Conservation (phyloP, 2,888 invertebrate species). For the Nomada fucata region DNA sequence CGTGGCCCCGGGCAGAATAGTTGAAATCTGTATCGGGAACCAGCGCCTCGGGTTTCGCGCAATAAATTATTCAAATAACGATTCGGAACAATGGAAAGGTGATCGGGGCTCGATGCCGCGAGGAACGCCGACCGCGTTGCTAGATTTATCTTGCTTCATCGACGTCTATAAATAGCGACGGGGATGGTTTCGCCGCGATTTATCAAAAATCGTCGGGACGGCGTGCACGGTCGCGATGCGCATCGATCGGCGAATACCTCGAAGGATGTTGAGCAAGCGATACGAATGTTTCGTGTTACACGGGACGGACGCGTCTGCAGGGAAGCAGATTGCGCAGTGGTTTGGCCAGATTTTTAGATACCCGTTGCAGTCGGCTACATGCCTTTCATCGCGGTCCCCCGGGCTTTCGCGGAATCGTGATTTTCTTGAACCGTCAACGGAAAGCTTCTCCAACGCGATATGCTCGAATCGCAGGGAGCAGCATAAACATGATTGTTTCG, state of each 20-base stretch:
- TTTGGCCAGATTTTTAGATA: slow-evolving; percentile 13
- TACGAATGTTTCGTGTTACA: background rate
- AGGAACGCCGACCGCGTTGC: background rate
- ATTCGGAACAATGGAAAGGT: slow-evolving; percentile 13
- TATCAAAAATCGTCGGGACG: slow-evolving; percentile 16
- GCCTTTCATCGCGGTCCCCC: slow-evolving; percentile 17
- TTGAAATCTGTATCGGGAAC: slow-evolving; percentile 30
- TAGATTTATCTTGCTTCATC: slow-evolving; percentile 28
- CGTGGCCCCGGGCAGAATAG: slow-evolving; percentile 24
- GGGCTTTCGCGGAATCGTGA: slow-evolving; percentile 29
- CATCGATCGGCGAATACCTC: too few relatives aligned
- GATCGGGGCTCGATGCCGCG: background rate
- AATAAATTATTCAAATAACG: slow-evolving; percentile 35
- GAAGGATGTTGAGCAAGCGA: background rate
- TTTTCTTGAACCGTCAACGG: slow-evolving; percentile 21
- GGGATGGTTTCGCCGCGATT: slow-evolving; percentile 10
- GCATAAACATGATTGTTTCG: slow-evolving; percentile 14
- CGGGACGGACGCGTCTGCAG: too few relatives aligned
- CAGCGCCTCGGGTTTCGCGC: background rate
- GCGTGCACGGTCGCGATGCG: background rate
- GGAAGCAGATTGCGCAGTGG: background rate
- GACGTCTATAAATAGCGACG: slow-evolving; percentile 24
- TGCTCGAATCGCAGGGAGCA: slow-evolving; percentile 8
- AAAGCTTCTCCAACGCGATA: slow-evolving; percentile 20
- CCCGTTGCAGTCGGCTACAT: background rate